Percentiles rank a stretch among this genome's conserved stretches.
Evolutionary conservation across 2,113 vertebrate genomes (phyloP).

Genomic region (Suncus etruscus): DNA sequence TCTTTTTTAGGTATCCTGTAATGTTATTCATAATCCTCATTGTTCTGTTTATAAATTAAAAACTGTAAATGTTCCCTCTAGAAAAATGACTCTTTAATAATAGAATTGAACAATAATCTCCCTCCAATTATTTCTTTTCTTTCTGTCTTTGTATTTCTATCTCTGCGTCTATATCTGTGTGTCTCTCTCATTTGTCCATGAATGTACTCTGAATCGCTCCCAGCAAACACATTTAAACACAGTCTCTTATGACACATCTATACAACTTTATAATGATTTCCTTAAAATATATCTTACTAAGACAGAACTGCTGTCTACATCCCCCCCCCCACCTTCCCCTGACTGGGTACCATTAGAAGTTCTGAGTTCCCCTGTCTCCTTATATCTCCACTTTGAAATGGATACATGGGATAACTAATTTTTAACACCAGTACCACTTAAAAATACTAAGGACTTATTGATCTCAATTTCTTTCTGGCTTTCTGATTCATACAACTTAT

Average conservation of each 20-base stretch:
- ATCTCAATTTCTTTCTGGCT: neutral
- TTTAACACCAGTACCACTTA: neutral
- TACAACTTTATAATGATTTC: neutral
- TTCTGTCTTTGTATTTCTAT: neutral
- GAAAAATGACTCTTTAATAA: constrained; percentile 18
- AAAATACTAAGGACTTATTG: neutral
- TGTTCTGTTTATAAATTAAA: constrained; percentile 20
- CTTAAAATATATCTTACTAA: neutral
- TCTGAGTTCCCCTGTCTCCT: neutral
- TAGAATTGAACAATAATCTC: constrained; percentile 1
- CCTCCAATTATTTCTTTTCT: neutral
- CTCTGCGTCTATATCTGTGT: neutral
- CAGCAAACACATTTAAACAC: neutral
- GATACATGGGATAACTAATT: neutral
- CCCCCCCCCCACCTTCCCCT: too few species aligned
- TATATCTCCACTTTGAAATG: neutral
- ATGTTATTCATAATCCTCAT: neutral
- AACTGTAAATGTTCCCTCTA: constrained; percentile 15
- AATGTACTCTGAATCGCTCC: neutral
- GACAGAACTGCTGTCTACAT: too few species aligned
- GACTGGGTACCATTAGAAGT: neutral
- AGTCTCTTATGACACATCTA: neutral
- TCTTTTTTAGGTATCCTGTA: constrained; percentile 20
- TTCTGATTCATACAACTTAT: constrained; percentile 8
- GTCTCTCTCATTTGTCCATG: neutral